Conservation (phyloP, 2,797 vertebrate species). For the Odontamblyopus rebecca region DNA sequence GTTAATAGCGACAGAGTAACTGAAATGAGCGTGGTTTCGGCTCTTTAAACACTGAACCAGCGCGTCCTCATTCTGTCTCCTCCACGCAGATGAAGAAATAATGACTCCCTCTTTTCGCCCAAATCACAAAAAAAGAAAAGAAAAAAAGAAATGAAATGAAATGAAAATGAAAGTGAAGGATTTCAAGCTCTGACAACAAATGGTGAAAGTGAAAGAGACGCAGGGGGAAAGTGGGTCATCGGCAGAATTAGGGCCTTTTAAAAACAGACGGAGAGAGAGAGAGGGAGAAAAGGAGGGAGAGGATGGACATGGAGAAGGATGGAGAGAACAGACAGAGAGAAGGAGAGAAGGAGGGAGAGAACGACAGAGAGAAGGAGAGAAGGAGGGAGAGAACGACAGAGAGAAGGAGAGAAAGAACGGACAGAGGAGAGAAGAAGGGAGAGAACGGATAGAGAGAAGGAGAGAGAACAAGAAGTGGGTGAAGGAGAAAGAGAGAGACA, state of each 20-base stretch:
- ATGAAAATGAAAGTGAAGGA: not conserved
- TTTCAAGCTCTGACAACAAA: constrained; percentile 41
- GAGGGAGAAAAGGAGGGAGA: constrained; percentile 36
- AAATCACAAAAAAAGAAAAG: constrained; percentile 32
- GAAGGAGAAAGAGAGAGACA: no score
- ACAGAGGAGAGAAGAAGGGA: no score
- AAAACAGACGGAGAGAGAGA: constrained; percentile 44
- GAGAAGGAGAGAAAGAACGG: no score
- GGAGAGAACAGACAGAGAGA: no score
- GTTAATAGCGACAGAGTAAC: no score
- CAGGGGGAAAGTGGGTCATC: constrained; percentile 63
- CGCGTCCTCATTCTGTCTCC: constrained; percentile 70
- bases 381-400: no score
- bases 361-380: no score
- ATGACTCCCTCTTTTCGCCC: constrained; percentile 56
- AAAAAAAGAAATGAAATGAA: not conserved
- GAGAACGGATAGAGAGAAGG: no score
- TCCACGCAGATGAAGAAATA: constrained; percentile 65
- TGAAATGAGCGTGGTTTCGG: constrained; percentile 41
- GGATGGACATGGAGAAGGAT: constrained; percentile 6
- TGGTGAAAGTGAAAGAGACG: constrained; percentile 51
- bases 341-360: no score
- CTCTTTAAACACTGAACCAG: constrained; percentile 56
- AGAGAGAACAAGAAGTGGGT: no score
- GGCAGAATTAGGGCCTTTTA: constrained; percentile 58